phyloP scores from a whole-genome alignment of 2,888 invertebrate species.

The Limnephilus auricula region DNA sequence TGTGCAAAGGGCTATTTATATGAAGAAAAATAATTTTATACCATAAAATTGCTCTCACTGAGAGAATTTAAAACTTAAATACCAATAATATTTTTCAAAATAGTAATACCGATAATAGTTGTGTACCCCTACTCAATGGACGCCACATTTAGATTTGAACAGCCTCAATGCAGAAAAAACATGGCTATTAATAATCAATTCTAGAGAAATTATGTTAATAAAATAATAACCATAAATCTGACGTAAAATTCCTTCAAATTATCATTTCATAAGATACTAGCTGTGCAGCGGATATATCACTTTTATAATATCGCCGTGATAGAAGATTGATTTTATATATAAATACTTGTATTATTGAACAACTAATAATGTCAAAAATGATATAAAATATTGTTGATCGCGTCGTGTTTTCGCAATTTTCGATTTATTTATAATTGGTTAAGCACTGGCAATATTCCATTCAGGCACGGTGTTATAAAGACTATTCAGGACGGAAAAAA shows the following conservation, averaged over 20 bases:
- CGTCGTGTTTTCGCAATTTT: background rate
- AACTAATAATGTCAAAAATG: background rate
- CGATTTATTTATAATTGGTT: background rate
- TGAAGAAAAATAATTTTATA: too few relatives aligned
- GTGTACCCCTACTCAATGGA: background rate
- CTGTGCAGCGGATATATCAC: background rate
- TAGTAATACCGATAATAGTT: background rate
- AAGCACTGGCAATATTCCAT: too few relatives aligned
- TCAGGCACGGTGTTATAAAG: too few relatives aligned
- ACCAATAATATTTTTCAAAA: too few relatives aligned
- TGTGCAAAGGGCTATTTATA: too few relatives aligned
- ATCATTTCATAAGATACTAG: slow-evolving; percentile 16
- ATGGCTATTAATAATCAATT: slow-evolving; percentile 29
- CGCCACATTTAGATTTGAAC: background rate
- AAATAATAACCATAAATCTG: slow-evolving; percentile 48
- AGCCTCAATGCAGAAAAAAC: slow-evolving; percentile 34
- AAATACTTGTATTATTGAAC: background rate
- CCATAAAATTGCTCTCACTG: too few relatives aligned
- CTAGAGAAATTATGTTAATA: slow-evolving; percentile 42
- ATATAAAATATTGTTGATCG: background rate
- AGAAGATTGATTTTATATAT: background rate
- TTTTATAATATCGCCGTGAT: background rate
- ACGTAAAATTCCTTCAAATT: slow-evolving; percentile 21
- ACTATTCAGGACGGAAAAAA: too few relatives aligned
- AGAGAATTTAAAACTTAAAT: too few relatives aligned